phyloP scores from a whole-genome alignment of 37 sponge, comb jelly and placozoan species.

The Aplysina aerophoba region DNA sequence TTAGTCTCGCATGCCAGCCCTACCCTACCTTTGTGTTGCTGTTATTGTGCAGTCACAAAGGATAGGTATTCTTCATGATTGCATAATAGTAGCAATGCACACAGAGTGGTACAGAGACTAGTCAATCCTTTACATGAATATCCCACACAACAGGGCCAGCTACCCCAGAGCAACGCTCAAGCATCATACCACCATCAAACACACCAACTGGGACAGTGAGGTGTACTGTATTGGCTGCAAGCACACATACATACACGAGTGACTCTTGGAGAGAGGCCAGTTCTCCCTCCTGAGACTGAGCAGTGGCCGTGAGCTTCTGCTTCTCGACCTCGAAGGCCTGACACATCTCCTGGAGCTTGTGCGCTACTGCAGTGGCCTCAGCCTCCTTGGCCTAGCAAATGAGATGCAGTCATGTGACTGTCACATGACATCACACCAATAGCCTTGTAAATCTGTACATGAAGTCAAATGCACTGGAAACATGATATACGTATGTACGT shows the following conservation, averaged over 20 bases:
- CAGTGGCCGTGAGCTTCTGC: constrained; percentile 30
- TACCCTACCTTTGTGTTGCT: neutral
- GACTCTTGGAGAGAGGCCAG: constrained; percentile 37
- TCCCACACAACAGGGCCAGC: too few species aligned
- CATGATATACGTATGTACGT: neutral
- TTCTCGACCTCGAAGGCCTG: constrained; percentile 46
- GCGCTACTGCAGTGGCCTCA: neutral
- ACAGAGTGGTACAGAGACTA: neutral
- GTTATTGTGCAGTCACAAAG: too few species aligned
- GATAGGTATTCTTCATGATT: too few species aligned
- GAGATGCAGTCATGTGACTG: too few species aligned
- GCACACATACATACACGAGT: constrained; percentile 7
- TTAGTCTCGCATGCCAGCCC: neutral
- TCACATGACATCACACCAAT: too few species aligned
- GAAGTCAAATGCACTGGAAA: neutral
- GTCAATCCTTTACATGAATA: neutral
- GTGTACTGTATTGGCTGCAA: too few species aligned
- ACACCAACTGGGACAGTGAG: too few species aligned
- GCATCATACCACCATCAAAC: too few species aligned
- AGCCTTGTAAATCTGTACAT: too few species aligned
- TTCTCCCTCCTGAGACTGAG: constrained; percentile 53
- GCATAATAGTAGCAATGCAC: too few species aligned
- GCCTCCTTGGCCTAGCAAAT: neutral
- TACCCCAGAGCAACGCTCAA: too few species aligned
- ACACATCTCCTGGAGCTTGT: constrained; percentile 47